Evolutionary conservation across 1,140 invertebrate species (phyloP).

Genomic region (Marisa cornuarietis): DNA sequence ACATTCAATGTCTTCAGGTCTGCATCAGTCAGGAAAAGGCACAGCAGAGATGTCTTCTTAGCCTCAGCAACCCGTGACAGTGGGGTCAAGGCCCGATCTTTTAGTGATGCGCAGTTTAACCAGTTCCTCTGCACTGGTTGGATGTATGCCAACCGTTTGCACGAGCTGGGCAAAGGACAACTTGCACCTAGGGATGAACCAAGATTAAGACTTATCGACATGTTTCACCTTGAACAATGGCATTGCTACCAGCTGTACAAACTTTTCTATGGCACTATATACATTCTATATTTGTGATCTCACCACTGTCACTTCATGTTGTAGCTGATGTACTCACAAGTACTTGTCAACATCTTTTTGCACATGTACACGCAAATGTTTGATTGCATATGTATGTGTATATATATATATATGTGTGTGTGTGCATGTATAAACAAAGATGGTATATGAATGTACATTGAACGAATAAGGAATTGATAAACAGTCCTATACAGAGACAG

Average conservation of each 20-base stretch:
- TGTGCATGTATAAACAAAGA: not conserved
- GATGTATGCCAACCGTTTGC: slow-evolving; percentile 93
- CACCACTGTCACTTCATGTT: too few relatives aligned
- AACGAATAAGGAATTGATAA: not conserved
- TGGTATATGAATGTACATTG: not conserved
- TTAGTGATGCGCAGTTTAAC: slow-evolving; percentile 72
- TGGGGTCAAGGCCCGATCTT: slow-evolving; percentile 67
- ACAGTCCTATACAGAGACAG: not conserved
- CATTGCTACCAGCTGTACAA: not conserved
- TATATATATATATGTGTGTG: too few relatives aligned
- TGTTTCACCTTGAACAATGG: not conserved
- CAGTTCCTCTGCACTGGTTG: slow-evolving; percentile 87
- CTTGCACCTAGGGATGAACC: slow-evolving; percentile 69
- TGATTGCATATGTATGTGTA: too few relatives aligned
- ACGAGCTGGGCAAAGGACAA: slow-evolving; percentile 87
- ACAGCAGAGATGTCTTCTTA: slow-evolving; percentile 58
- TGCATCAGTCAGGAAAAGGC: not conserved
- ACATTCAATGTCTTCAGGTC: not conserved
- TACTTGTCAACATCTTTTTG: too few relatives aligned
- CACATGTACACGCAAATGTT: too few relatives aligned
- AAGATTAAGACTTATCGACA: not conserved
- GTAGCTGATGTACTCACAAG: too few relatives aligned
- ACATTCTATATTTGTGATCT: too few relatives aligned
- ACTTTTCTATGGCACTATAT: not conserved
- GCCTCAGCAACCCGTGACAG: slow-evolving; percentile 72